Percentiles rank a stretch among this genome's conserved stretches.
Conservation (phyloP, 2,888 invertebrate species). For the Habrosyne pyritoides region DNA sequence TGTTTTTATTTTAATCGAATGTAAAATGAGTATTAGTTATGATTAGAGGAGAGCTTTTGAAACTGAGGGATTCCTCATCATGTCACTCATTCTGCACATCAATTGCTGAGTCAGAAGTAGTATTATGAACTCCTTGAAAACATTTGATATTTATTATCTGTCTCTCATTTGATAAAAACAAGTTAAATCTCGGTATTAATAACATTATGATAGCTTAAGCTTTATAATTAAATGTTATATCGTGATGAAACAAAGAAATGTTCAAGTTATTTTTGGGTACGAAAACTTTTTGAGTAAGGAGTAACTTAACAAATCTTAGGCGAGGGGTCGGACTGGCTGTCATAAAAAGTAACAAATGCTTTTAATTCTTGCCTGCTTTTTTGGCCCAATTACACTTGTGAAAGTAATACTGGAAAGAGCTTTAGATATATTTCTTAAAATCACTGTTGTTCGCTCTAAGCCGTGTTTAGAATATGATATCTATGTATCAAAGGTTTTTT, state of each 20-base stretch:
- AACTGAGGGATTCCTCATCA: not conserved
- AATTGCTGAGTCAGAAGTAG: not conserved
- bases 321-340: not conserved
- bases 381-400: not conserved
- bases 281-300: not conserved
- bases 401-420: not conserved
- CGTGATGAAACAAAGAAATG: slow-evolving; percentile 19
- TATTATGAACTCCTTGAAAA: not conserved
- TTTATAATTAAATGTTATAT: slow-evolving; percentile 54
- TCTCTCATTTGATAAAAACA: not conserved
- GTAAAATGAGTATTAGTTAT: no score
- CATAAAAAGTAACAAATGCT: slow-evolving; percentile 2
- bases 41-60: no score
- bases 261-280: slow-evolving; percentile 4
- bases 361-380: not conserved
- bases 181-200: slow-evolving; percentile 14
- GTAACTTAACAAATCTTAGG: slow-evolving; percentile 1
- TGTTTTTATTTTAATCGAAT: no score
- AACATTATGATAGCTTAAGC: slow-evolving; percentile 50
- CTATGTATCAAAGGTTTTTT: no score
- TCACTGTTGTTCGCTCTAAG: no score
- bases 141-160: slow-evolving; percentile 4
- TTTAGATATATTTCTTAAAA: no score
- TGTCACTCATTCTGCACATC: not conserved
- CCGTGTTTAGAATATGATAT: no score